Conservation (phyloP, 2,113 vertebrate species). For the Halichoerus grypus region DNA sequence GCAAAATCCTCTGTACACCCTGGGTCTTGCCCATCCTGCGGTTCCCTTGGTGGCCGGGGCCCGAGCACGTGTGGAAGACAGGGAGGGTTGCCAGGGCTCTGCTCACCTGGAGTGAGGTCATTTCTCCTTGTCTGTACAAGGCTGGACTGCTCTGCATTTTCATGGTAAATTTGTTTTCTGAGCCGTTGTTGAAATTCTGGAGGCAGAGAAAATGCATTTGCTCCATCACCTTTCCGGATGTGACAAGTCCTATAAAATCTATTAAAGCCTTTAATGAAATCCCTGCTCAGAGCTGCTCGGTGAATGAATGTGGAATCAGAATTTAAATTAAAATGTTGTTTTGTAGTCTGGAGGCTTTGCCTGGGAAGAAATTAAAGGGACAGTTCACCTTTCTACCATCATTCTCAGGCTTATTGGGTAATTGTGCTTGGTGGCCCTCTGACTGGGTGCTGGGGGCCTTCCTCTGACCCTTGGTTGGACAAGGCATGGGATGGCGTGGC, state of each 20-base stretch:
- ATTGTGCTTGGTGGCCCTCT: background rate
- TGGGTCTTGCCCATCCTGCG: background rate
- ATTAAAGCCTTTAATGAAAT: slow-evolving; percentile 90
- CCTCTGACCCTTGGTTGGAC: background rate
- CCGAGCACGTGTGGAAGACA: accelerated
- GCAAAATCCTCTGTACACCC: accelerated
- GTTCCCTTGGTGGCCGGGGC: background rate
- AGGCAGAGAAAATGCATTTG: slow-evolving; percentile 88
- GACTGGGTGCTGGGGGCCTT: background rate
- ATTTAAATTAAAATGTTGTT: slow-evolving; percentile 89
- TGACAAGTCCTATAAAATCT: slow-evolving; percentile 88
- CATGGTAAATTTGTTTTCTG: slow-evolving; percentile 85
- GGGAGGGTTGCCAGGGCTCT: background rate
- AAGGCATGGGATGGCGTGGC: background rate
- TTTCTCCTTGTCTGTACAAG: slow-evolving; percentile 74
- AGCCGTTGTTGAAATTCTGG: slow-evolving; percentile 85
- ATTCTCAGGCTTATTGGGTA: background rate
- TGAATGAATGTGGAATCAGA: slow-evolving; percentile 86
- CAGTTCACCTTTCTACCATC: slow-evolving; percentile 32
- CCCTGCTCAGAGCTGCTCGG: slow-evolving; percentile 82
- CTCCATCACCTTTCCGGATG: slow-evolving; percentile 86
- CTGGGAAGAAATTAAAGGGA: slow-evolving; percentile 82
- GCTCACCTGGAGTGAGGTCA: slow-evolving; percentile 66
- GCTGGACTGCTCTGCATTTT: slow-evolving; percentile 82
- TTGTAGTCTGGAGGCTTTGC: slow-evolving; percentile 78